Percentiles rank a stretch among this genome's conserved stretches.
Evolutionary conservation across 1,140 invertebrate genomes (phyloP).

Genomic region (Caenorhabditis tropicalis): DNA sequence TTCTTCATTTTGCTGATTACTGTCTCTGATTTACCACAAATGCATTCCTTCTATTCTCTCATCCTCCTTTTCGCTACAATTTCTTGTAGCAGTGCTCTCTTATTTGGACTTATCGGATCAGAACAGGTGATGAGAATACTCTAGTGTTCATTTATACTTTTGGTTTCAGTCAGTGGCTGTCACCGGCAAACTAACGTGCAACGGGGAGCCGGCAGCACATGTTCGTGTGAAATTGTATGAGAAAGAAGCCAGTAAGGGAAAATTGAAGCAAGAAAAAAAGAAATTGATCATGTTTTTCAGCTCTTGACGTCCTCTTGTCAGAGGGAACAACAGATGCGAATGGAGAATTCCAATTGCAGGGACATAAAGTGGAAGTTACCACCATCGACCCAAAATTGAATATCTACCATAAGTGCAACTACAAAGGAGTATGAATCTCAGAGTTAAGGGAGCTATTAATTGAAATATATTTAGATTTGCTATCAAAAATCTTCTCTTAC

Average conservation of each 20-base stretch:
- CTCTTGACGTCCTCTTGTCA: slow-evolving; percentile 66
- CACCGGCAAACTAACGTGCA: slow-evolving; percentile 61
- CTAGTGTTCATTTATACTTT: not conserved
- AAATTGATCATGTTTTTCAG: slow-evolving; percentile 48
- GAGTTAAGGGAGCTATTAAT: not conserved
- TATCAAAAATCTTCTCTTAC: slow-evolving; percentile 62
- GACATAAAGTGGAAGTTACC: slow-evolving; percentile 66
- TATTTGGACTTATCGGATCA: slow-evolving; percentile 43
- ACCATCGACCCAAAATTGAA: slow-evolving; percentile 69
- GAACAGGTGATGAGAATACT: not conserved
- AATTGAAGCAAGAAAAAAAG: not conserved
- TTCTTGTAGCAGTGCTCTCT: not conserved
- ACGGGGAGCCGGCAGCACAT: slow-evolving; percentile 61
- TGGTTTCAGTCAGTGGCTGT: slow-evolving; percentile 61
- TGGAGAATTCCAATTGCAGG: slow-evolving; percentile 62
- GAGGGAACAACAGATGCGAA: slow-evolving; percentile 65
- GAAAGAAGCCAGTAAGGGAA: slow-evolving; percentile 54
- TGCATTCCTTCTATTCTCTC: not conserved
- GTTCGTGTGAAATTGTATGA: slow-evolving; percentile 67
- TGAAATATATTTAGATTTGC: slow-evolving; percentile 21
- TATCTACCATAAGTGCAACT: slow-evolving; percentile 68
- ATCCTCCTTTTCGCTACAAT: not conserved
- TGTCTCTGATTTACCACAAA: not conserved
- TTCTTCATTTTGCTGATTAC: not conserved
- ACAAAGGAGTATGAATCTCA: slow-evolving; percentile 50